Evolutionary conservation across 2,113 vertebrate species (phyloP).

Genomic region (Thamnophis sirtalis): DNA sequence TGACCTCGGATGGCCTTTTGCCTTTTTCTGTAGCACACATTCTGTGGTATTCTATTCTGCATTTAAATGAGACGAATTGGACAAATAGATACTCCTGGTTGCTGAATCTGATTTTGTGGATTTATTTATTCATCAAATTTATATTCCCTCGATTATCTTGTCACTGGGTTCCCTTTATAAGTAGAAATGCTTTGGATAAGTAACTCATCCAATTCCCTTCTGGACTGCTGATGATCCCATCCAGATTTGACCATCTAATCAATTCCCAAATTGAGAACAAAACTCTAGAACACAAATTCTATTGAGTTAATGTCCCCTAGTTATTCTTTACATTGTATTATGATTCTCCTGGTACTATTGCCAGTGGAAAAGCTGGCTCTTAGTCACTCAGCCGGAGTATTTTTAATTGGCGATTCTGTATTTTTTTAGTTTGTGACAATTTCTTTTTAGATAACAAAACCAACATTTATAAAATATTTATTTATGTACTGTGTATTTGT

Average conservation of each 20-base stretch:
- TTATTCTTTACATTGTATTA: background rate
- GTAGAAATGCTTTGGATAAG: background rate
- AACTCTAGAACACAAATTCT: background rate
- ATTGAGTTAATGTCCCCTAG: background rate
- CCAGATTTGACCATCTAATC: background rate
- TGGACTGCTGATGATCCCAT: background rate
- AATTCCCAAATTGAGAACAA: background rate
- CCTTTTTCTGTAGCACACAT: background rate
- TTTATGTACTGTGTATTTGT: background rate
- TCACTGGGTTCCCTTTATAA: background rate
- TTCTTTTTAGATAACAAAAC: background rate
- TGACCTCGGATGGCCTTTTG: background rate
- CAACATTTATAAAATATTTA: background rate
- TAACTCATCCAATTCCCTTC: background rate
- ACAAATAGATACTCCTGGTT: background rate
- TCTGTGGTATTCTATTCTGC: no score
- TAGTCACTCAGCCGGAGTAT: background rate
- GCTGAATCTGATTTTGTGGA: background rate
- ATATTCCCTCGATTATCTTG: background rate
- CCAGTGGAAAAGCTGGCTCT: background rate
- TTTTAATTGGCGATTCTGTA: background rate
- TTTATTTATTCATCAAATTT: background rate
- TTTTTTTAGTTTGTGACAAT: background rate
- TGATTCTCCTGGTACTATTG: background rate
- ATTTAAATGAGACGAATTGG: background rate